Evolutionary conservation across 2,888 invertebrate species (phyloP), one percentile per base, ranked within the genome.

Genomic region (Ypsolopha scabrella): DNA sequence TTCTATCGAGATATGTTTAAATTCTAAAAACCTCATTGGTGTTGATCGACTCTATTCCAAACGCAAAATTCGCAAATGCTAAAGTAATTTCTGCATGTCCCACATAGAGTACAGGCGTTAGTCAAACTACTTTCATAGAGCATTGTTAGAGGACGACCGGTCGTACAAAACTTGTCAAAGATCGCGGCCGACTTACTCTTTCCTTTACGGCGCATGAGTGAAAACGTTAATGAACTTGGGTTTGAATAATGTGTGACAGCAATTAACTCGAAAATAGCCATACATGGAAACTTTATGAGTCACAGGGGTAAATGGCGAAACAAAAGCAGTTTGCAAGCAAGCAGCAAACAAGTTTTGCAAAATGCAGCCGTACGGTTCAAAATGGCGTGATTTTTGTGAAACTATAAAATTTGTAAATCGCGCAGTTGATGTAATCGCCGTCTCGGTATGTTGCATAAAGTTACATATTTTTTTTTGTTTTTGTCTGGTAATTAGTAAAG

Each of bases 391-490:
- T 45, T n/a, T 33, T 45, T 4, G 45, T 10, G 14, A 33, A 7
- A 45, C 41, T 34, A 13, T 45, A 45, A 34, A 45, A 45, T 33
- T 8, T 34, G 45, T 9, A 13, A 14, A n/a, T 36, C 36, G 39
- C 48, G 46, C 39, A 11, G 53, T 54, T 58, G 58, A 59, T 57
- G 59, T 57, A 59, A 60, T 50, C 41, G n/a, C 50, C 52, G 52
- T 50, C 50, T 54, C 13, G 38, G 8, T 10, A 38, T 10, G 58
- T 60, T 63, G 67, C 62, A 62, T 54, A 66, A 62, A 62, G 52
- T 59, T 8, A n/a, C n/a, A n/a, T n/a, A n/a, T n/a, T n/a, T n/a
- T n/a, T n/a, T n/a, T n/a, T n/a, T n/a, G n/a, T n/a, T n/a, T n/a
- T n/a, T n/a, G n/a, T n/a, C n/a, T n/a, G n/a, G n/a, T n/a, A n/a